Evolutionary conservation across 2,797 vertebrate genomes (phyloP), one percentile per base, ranked within the genome.

Genomic region (Vultur gryphus): DNA sequence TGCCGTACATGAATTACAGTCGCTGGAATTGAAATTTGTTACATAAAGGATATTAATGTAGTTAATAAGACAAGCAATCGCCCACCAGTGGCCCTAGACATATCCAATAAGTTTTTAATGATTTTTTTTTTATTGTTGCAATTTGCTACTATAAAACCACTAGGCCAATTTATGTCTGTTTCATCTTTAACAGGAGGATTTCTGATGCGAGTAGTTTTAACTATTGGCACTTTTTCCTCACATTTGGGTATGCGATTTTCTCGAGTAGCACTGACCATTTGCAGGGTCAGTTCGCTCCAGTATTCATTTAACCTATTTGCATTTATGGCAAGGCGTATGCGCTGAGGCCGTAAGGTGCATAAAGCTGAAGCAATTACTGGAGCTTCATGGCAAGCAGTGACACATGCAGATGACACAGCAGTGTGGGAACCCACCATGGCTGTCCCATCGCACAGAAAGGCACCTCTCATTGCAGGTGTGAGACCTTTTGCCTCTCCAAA

Each of bases 31-130:
- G 48, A 67, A 67, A 75, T 76, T 54, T 31, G 33, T 69, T 80
- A 41, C 72, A 41, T 62, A 86, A 79, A 79, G 80, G 87, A 58
- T 89, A 64, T 83, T 83, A 86, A 86, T 59, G 90, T 37, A 59
- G 81, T 72, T 91, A 87, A 89, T 80, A 76, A 89, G 95, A 91
- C 77, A 77, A 91, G 81, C 65, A 81, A 87, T 84, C 13, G 0
- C 84, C 77, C 90, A 84, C 90, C 35, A 26, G 77, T 85, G 93
- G 88, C 85, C 73, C 55, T 59, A 72, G 69, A 91, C 41, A 61
- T 15, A 91, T 19, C 64, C 67, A 89, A 41, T 72, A 80, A 87
- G 44, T 43, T 72, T 67, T 86, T 80, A 84, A 91, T 84, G 70
- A 62, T 48, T 62, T 58, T 75, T 75, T 54, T 88, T 85, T 85